Base-by-base conservation (phyloP, 2,888 invertebrate genomes). In the Tipula unca region DNA sequence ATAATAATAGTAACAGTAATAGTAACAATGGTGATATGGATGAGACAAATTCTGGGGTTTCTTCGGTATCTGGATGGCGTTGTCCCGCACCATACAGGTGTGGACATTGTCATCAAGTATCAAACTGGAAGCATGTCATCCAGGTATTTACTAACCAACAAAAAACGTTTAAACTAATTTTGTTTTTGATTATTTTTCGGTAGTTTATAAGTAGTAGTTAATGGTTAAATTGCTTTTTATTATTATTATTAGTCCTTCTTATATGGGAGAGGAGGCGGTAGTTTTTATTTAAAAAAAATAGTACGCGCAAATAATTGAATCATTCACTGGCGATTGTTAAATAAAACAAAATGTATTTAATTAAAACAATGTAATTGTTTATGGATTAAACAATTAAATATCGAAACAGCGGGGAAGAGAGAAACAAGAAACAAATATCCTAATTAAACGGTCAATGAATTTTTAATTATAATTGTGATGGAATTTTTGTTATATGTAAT, bases 111-210 rank as follows among this genome's bases (percentile, higher is more conserved):
- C 94, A 95, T 91, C 95, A 95, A 92, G 92, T 95, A 89, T 95
- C 95, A 88, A 95, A 95, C 92, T 95, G 95, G 95, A 95, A 95
- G 93, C 95, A 95, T 93, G 95, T 95, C 89, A 95, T 95, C 92
- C 95, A 95, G 95, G 95, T 95, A 93, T 90, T 89, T 90, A 91
- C 91, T 91, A 91, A 91, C 91, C 86, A 85, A 85, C 84, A 69
- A 82, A 82, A 54, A 85, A 85, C n/a, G 10, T 69, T 69, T 25
- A 69, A 69, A 69, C 69, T 69, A 69, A 69, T 69, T 69, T 69
- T 69, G 86, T 85, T 85, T 32, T 42, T 84, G 13, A 48, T 42
- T 69, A 25, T 25, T 69, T 20, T 25, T 69, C 69, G 69, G 20
- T 29, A 85, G 32, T 69, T 54, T 85, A n/a, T 85, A 29, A 85